Base-by-base conservation (phyloP, 2,888 invertebrate genomes). In the Agonum fuliginosum region DNA sequence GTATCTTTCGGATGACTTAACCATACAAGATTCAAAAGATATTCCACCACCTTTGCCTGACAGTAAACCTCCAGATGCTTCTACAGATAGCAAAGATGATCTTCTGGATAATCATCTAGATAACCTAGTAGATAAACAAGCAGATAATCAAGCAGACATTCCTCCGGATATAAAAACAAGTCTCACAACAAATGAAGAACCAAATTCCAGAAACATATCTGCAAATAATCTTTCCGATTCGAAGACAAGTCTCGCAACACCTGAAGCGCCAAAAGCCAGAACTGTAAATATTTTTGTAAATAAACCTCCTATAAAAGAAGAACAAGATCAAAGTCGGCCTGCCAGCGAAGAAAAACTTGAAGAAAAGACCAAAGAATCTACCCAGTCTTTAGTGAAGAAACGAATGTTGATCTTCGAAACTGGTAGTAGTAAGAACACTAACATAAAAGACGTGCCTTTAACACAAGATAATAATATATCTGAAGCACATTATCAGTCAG, bases 361-460 rank as follows among this genome's bases (percentile, higher is more conserved):
- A 78, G 78, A 82, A 81, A 81, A 80, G 82, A 65, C 65, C 87
- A 87, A 87, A 87, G 86, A 85, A 81, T 80, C 76, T 78, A 79
- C 81, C 43, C 77, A 78, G 78, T 73, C 79, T 80, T 86, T 86
- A 80, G 87, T 87, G 79, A 86, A 85, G 83, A 83, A 83, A 79
- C 85, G 87, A 81, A 84, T 85, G 86, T 84, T 84, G 80, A 81
- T 87, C 80, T 87, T 87, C 81, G 87, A 54, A 51, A 74, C 67
- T 41, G 17, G 12, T 80, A 27, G 14, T 69, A 20, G 30, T 19
- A 51, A 41, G 19, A 41, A 62, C 46, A 54, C 37, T 70, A 17
- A 67, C 34, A 30, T 70, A 41, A 27, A 73, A 70, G 37, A 74
- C 70, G 79, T 80, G 80, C 79, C 79, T 79, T 79, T 65, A 37